Evolutionary conservation across 2,113 vertebrate species (phyloP).

Genomic region (Romanogobio albipinnatus): DNA sequence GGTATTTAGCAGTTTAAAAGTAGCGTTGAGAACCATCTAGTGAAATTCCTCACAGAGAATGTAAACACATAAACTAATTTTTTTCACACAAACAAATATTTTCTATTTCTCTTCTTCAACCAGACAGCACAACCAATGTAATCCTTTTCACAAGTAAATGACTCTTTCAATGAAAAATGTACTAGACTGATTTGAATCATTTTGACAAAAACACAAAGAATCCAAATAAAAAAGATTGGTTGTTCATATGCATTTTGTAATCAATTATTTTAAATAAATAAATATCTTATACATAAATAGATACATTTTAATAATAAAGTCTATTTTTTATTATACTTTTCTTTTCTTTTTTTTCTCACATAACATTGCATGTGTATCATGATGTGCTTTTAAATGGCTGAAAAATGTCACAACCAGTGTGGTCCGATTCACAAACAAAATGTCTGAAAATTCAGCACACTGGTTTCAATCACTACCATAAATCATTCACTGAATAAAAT

Average conservation of each 20-base stretch:
- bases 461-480: background rate
- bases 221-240: no score
- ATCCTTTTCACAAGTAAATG: no score
- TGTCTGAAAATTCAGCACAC: background rate
- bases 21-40: background rate
- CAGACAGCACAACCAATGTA: no score
- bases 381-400: background rate
- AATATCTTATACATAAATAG: background rate
- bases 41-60: background rate
- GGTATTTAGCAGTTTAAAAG: background rate
- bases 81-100: background rate
- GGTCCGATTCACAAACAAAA: background rate
- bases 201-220: no score
- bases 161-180: background rate
- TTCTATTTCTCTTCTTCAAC: background rate
- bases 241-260: no score
- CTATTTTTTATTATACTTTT: no score
- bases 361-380: background rate
- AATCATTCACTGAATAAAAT: no score
- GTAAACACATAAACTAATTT: background rate
- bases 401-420: background rate
- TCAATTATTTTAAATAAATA: background rate
- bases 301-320: no score
- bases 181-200: no score
- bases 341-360: no score